Base-by-base conservation (phyloP, 2,888 invertebrate species). In the Sphaerophoria rueppellii region DNA sequence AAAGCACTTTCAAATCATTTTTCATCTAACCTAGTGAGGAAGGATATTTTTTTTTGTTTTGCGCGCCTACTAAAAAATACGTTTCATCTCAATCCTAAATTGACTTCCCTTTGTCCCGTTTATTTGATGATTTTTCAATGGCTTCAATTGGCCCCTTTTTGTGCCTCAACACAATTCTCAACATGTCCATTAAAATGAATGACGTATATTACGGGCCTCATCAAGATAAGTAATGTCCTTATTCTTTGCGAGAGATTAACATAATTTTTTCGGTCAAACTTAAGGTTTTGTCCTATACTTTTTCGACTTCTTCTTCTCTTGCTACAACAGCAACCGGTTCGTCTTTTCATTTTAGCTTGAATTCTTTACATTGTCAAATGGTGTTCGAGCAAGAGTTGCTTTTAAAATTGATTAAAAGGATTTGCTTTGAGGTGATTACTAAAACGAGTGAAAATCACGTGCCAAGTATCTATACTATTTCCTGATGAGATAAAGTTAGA, bases 151-250 rank as follows among this genome's bases (percentile, higher is more conserved):
- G 37, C 60, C 46, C 46, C 65, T 60, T 67, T 55, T 76, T 60
- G 2, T 32, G 34, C 43, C 67, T 63, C 34, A 48, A 67, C 67
- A 67, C 52, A 55, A 50, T 70, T 61, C 61, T 37, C 34, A 43
- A 43, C 57, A 43, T 65, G 52, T 54, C 72, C 55, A 74, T 46
- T 69, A 73, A 48, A 72, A 78, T 69, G 70, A 80, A 80, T 70
- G 63, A 74, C 70, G 70, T 70, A 70, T 80, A 74, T 80, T 54
- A 80, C 61, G 80, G 57, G 50, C 74, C 69, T 75, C 74, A 74
- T 75, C 70, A 80, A 63, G 50, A 73, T 73, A 67, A 73, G 60
- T 79, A 79, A 79, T 79, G 54, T 78, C 63, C n/a, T 69, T 46
- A 71, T 77, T 61, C 61, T 58, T 35, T 72, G 50, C 40, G 6